These are phyloP conservation scores for Trissolcus brochymenae DNA, from an alignment of 2,888 invertebrate genomes.

Conservation along the genomic window DNA sequence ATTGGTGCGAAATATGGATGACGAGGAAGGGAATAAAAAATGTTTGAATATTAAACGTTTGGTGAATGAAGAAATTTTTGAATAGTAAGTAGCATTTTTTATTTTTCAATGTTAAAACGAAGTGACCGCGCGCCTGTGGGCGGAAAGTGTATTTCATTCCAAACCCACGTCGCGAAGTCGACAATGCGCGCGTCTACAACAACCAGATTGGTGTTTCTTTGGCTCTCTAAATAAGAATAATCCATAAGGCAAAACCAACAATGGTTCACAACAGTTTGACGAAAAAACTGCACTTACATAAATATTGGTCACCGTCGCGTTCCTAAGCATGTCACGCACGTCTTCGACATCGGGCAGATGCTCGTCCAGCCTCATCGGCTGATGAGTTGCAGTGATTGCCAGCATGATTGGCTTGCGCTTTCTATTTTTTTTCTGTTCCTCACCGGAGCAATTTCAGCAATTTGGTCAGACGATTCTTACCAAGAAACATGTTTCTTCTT, in stretches of 20 bases:
- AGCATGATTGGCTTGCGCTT: conserved; percentile 66
- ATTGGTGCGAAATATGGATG: conserved; percentile 40
- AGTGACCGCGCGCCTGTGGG: conserved; percentile 59
- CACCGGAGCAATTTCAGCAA: conserved; percentile 30
- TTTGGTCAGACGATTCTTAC: conserved; percentile 17
- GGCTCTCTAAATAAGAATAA: background rate
- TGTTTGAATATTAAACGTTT: conserved; percentile 52
- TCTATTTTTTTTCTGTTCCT: conserved; percentile 16
- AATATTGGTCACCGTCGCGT: conserved; percentile 72
- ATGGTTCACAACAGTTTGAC: conserved; percentile 12
- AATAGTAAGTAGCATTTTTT: conserved; percentile 38
- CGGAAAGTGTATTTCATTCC: conserved; percentile 66
- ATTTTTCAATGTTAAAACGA: conserved; percentile 48
- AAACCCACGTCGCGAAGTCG: conserved; percentile 65
- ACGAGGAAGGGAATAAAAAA: conserved; percentile 33
- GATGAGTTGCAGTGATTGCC: conserved; percentile 71
- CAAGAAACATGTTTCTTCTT: conserved; percentile 20
- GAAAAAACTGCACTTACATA: conserved; percentile 69
- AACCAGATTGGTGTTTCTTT: conserved; percentile 35
- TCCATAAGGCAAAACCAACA: background rate
- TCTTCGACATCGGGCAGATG: conserved; percentile 68
- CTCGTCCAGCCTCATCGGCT: conserved; percentile 65
- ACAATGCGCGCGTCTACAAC: conserved; percentile 24
- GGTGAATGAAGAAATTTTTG: conserved; percentile 56
- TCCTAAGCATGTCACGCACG: conserved; percentile 74